Conservation (phyloP, 2,797 vertebrate species). For the Peromyscus eremicus region DNA sequence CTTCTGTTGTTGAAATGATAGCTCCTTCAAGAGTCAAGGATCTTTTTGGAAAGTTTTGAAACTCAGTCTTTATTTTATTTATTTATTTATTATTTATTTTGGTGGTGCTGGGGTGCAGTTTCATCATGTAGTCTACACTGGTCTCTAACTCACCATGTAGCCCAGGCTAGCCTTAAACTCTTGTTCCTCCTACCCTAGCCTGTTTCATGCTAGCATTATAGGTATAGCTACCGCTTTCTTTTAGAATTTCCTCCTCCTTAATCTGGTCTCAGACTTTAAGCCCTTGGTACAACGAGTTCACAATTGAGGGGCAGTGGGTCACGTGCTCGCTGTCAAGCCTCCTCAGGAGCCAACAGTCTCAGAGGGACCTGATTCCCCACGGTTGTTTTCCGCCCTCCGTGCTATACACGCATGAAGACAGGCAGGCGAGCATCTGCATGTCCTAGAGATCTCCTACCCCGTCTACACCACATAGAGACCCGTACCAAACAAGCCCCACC, state of each 20-base stretch:
- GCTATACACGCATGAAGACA: background rate
- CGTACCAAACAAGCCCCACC: background rate
- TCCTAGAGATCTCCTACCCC: background rate
- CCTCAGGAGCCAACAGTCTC: background rate
- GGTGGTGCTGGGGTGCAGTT: background rate
- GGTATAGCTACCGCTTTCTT: background rate
- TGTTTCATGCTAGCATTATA: background rate
- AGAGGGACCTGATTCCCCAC: background rate
- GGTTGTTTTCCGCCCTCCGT: background rate
- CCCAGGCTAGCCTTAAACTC: background rate
- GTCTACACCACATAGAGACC: background rate
- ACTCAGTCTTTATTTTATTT: background rate
- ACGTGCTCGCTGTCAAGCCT: background rate
- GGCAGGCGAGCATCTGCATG: background rate
- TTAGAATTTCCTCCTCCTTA: background rate
- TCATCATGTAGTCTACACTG: background rate
- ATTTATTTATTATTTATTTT: too few relatives aligned
- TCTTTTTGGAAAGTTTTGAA: slow-evolving; percentile 42
- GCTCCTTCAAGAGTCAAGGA: background rate
- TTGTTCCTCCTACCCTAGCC: background rate
- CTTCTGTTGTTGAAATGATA: slow-evolving; percentile 42
- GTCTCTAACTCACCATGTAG: background rate
- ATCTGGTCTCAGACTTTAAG: background rate
- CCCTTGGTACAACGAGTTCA: background rate
- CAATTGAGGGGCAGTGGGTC: background rate